Evolutionary conservation across 1,140 invertebrate species (phyloP), one percentile per base, ranked within the genome.

Genomic region (Pristionchus pacificus): DNA sequence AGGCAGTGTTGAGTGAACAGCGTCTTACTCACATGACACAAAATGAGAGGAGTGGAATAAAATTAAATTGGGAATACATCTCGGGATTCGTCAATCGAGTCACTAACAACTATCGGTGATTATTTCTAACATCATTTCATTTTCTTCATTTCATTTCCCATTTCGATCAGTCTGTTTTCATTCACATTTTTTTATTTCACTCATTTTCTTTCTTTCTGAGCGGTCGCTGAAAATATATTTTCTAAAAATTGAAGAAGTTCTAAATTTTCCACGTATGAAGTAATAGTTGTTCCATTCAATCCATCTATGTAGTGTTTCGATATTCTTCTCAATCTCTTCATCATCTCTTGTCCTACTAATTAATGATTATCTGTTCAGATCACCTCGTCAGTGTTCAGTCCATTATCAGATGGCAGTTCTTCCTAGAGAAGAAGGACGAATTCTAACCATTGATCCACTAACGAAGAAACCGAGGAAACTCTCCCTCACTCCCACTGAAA

Each of bases 341-440:
- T 49, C 19, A 49, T 19, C 38, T 10, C 6, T 49, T 19, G 38
- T 6, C 19, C 6, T 49, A 49, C 38, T 49, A 19, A 10, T 10
- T 6, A 19, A 49, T 49, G 38, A 49, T 10, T 49, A 49, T 49
- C 19, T 49, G 38, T 75, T 33, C 29, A 60, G 76, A 59, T 77
- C 76, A 1, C 57, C 75, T 19, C 63, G 68, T n/a, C 75, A 77
- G 30, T 77, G 76, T 59, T 73, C 30, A 2, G 57, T 72, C 13
- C 59, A 75, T n/a, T 77, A 73, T 58, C 74, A 77, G 28, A 31
- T 76, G 63, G 71, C 64, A 13, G 61, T 77, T 0, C 30, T 65
- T 1, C 74, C 76, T 2, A 72, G 71, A 29, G 76, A 77, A 58
- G 25, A 65, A 6, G 75, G 75, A 14, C 62, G 61, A 6, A n/a